phyloP scores from a whole-genome alignment of 2,797 vertebrate genomes.

The Halcyon leucocephala region DNA sequence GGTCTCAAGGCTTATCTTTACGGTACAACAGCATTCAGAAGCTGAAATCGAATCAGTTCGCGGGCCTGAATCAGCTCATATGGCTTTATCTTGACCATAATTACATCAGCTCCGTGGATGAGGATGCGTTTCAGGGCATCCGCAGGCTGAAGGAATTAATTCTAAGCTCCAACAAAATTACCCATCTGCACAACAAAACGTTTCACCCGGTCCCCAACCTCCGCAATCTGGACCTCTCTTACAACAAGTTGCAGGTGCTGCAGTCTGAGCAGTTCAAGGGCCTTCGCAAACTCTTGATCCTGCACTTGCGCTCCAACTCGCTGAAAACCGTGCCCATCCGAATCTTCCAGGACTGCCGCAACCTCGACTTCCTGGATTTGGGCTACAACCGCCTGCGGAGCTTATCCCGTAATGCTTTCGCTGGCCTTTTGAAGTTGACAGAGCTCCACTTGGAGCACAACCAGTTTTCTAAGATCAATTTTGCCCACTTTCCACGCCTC shows the following conservation, averaged over 20 bases:
- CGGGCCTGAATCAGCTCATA: slow-evolving; percentile 93
- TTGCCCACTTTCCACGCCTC: slow-evolving; percentile 95
- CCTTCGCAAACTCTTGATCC: slow-evolving; percentile 91
- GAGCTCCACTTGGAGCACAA: slow-evolving; percentile 98
- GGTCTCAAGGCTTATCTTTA: slow-evolving; percentile 94
- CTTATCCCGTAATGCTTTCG: slow-evolving; percentile 93
- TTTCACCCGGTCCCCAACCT: slow-evolving; percentile 94
- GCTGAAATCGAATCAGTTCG: slow-evolving; percentile 92
- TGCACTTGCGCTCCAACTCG: slow-evolving; percentile 95
- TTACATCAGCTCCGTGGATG: slow-evolving; percentile 91
- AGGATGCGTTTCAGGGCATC: slow-evolving; percentile 93
- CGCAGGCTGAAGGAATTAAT: slow-evolving; percentile 96
- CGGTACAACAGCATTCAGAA: slow-evolving; percentile 96
- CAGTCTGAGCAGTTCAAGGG: slow-evolving; percentile 92
- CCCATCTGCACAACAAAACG: slow-evolving; percentile 90
- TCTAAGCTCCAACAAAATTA: slow-evolving; percentile 97
- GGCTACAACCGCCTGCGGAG: slow-evolving; percentile 96
- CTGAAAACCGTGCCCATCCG: slow-evolving; percentile 92
- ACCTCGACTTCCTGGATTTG: slow-evolving; percentile 95
- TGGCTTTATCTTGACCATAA: slow-evolving; percentile 99
- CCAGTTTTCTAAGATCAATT: slow-evolving; percentile 97
- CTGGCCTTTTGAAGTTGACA: slow-evolving; percentile 92
- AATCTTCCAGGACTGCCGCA: slow-evolving; percentile 96
- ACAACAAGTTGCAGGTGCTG: slow-evolving; percentile 93
- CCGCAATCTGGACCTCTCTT: slow-evolving; percentile 95